A percentile compares a stretch with the other conserved stretches of the same genome.
phyloP scores from a whole-genome alignment of 92 coral and sea anemone species.

The Nematostella vectensis region DNA sequence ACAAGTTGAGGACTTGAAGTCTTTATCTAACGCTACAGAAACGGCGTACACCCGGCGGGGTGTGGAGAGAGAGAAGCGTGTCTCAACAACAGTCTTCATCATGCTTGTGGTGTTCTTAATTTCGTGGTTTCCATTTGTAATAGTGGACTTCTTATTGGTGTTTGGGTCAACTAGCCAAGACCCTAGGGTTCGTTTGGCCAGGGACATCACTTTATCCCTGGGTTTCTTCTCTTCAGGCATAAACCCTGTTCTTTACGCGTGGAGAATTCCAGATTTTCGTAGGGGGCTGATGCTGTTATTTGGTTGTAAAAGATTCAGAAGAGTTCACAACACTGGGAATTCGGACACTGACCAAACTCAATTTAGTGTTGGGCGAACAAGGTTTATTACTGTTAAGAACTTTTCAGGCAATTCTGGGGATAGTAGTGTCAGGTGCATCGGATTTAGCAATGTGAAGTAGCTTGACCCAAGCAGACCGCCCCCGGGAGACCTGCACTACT shows the following conservation, averaged over 20 bases:
- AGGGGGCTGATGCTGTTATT: conserved; percentile 31
- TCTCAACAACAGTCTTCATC: conserved; percentile 53
- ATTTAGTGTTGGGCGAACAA: not conserved
- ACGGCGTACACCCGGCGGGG: conserved; percentile 28
- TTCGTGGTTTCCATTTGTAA: conserved; percentile 68
- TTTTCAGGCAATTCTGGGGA: no score
- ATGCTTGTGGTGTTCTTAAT: conserved; percentile 50
- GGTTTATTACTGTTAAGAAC: no score
- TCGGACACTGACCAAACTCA: not conserved
- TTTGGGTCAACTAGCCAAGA: conserved; percentile 47
- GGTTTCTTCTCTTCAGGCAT: conserved; percentile 66
- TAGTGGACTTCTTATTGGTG: conserved; percentile 57
- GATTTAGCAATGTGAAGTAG: no score
- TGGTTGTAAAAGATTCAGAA: conserved; percentile 5
- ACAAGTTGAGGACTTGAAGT: conserved; percentile 33
- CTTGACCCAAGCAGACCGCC: no score
- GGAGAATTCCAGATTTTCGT: conserved; percentile 60
- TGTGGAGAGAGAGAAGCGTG: conserved; percentile 44
- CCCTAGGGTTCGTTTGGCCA: conserved; percentile 41
- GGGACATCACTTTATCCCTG: conserved; percentile 56
- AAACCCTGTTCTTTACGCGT: conserved; percentile 58
- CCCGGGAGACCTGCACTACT: no score
- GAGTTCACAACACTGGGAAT: not conserved
- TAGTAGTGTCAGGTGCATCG: no score
- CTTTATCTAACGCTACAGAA: conserved; percentile 15